Percentiles rank a stretch among this genome's conserved stretches.
phyloP scores from a whole-genome alignment of 1,140 invertebrate species.

The Caenorhabditis elegans region DNA sequence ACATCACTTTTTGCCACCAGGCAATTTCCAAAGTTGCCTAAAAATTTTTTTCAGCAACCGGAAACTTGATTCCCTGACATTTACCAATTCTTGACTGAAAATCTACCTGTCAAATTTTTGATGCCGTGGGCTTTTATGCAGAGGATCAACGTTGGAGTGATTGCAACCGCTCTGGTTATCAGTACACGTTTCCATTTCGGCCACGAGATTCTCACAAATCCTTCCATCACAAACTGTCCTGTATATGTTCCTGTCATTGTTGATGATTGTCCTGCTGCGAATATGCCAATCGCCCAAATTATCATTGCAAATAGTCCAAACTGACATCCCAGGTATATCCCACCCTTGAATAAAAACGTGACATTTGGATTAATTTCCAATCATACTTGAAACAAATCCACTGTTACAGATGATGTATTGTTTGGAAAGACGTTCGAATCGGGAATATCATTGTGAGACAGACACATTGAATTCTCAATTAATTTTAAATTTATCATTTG shows the following conservation, averaged over 20 bases:
- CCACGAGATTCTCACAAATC: slow-evolving; percentile 85
- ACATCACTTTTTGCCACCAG: too few relatives aligned
- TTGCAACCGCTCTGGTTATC: slow-evolving; percentile 82
- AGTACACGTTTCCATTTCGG: slow-evolving; percentile 83
- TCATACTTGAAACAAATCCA: slow-evolving; percentile 74
- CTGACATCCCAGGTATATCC: slow-evolving; percentile 80
- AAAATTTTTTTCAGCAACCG: too few relatives aligned
- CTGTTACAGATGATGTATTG: slow-evolving; percentile 71
- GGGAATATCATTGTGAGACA: slow-evolving; percentile 28
- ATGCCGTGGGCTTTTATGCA: slow-evolving; percentile 73
- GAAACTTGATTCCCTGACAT: too few relatives aligned
- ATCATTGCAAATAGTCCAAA: slow-evolving; percentile 79
- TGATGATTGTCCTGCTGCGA: slow-evolving; percentile 82
- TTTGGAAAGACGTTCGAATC: slow-evolving; percentile 66
- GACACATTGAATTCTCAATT: slow-evolving; percentile 33
- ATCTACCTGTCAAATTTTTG: slow-evolving; percentile 78
- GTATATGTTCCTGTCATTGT: slow-evolving; percentile 79
- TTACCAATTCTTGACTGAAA: too few relatives aligned
- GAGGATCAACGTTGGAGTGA: slow-evolving; percentile 81
- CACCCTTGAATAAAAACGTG: slow-evolving; percentile 71
- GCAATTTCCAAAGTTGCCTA: too few relatives aligned
- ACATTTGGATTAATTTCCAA: not conserved
- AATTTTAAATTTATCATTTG: not conserved
- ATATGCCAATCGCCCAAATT: slow-evolving; percentile 85
- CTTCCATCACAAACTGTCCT: slow-evolving; percentile 74